Base-by-base conservation (phyloP, 2,888 invertebrate genomes). In the Heliconius charithonia region DNA sequence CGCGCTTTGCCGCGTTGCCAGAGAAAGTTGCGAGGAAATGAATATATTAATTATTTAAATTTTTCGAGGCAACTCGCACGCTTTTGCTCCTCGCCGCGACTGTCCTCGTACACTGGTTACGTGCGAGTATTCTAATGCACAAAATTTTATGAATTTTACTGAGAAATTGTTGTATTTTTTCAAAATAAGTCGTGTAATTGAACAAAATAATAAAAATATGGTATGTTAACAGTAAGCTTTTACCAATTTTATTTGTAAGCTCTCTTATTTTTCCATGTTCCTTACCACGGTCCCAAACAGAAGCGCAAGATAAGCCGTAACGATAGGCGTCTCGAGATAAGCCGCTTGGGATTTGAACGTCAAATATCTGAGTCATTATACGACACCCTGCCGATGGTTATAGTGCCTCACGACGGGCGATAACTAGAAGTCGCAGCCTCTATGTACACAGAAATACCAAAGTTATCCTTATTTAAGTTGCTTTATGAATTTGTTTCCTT, bases 361-460 rank as follows among this genome's bases (percentile, higher is more conserved):
- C 72, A 72, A 72, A 72, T 72, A 72, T 72, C 72, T 59, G 59
- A 72, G 72, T 72, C 72, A 72, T 72, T 59, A 72, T 72, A 59
- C 59, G 59, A 72, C 72, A 72, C 72, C 72, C 72, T 72, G 72
- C 59, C 72, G 32, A 59, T 72, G 72, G 72, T 72, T 72, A 59
- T 32, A 72, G 72, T 32, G n/a, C 59, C 56, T 37, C 32, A 32
- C 25, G 72, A 72, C 59, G 72, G 72, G 32, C 32, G 32, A 59
- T 72, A 59, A 59, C 72, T 72, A 32, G 10, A 59, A 32, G n/a
- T n/a, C n/a, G n/a, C n/a, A n/a, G 41, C 25, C 41, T 69, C 41
- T 69, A 16, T 69, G 27, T 16, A 32, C 13, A 59, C n/a, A 32
- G 56, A 27, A 32, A 71, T 51, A 22, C 3, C 3, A 13, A 13